Conservation (phyloP, 2,888 invertebrate species). For the Geophilus truncorum region DNA sequence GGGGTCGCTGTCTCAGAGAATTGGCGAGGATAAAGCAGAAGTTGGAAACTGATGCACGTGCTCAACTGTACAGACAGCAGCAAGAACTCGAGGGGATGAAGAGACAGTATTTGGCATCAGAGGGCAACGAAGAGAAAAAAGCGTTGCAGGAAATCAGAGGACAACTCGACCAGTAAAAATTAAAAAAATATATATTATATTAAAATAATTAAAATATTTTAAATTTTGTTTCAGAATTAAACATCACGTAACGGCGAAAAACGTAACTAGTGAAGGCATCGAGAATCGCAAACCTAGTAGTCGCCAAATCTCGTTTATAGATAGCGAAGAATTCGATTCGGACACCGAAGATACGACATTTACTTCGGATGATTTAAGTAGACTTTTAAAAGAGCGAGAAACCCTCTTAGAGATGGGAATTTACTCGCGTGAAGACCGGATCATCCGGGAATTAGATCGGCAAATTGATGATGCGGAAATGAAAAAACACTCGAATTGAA, state of each 20-base stretch:
- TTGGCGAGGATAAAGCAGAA: conserved; percentile 47
- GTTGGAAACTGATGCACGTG: conserved; percentile 46
- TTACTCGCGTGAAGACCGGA: conserved; percentile 48
- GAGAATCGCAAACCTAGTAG: neutral
- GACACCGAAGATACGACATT: neutral
- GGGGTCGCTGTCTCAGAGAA: conserved; percentile 49
- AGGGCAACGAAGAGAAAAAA: conserved; percentile 42
- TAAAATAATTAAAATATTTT: neutral
- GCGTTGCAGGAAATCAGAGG: conserved; percentile 47
- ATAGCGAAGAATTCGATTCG: conserved; percentile 27
- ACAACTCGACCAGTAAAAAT: conserved; percentile 46
- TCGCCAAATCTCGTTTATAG: conserved; percentile 25
- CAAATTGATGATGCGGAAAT: conserved; percentile 44
- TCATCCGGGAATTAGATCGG: conserved; percentile 50
- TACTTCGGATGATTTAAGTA: neutral
- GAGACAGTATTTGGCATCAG: conserved; percentile 29
- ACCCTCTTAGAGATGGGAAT: conserved; percentile 49
- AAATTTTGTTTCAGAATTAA: neutral
- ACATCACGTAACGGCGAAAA: neutral
- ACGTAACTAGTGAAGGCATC: neutral
- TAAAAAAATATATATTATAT: neutral
- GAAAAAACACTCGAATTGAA: neutral
- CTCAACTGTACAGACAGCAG: conserved; percentile 44
- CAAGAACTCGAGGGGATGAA: conserved; percentile 43
- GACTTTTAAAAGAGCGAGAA: conserved; percentile 44